A percentile compares a stretch with the other conserved stretches of the same genome.
These are phyloP conservation scores for Protobothrops mucrosquamatus DNA, from an alignment of 2,113 vertebrate genomes.

Conservation along the genomic window DNA sequence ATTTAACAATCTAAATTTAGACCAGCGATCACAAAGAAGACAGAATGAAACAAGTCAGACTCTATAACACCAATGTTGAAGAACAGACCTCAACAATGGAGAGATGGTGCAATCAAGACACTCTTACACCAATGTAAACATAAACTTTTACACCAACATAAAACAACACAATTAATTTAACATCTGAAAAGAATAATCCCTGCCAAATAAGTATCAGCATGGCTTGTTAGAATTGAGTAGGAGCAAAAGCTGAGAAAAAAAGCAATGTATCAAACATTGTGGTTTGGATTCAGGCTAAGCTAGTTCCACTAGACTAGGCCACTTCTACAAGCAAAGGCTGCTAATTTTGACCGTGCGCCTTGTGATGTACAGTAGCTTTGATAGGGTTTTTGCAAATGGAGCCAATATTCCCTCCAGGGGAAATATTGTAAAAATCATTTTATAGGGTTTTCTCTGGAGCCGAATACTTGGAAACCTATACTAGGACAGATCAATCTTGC, in stretches of 20 bases:
- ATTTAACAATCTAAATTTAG: neutral
- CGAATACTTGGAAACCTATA: neutral
- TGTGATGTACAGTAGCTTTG: neutral
- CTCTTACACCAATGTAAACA: neutral
- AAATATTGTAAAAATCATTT: neutral
- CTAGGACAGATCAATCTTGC: neutral
- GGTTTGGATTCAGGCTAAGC: neutral
- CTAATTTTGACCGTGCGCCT: neutral
- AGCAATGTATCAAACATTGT: neutral
- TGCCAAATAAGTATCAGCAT: neutral
- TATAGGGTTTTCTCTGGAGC: neutral
- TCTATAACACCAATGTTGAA: neutral
- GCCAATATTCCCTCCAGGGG: neutral
- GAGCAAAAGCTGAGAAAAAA: neutral
- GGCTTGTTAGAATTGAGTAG: neutral
- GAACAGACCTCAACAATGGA: neutral
- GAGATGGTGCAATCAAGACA: neutral
- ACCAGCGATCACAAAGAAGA: neutral
- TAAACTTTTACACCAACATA: neutral
- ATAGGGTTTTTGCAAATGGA: neutral
- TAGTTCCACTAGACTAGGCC: neutral
- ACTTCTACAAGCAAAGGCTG: neutral
- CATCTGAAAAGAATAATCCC: neutral
- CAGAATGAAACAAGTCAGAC: neutral
- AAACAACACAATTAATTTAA: neutral